Conservation (phyloP, 2,113 vertebrate genomes). For the Atrichornis clamosus region DNA sequence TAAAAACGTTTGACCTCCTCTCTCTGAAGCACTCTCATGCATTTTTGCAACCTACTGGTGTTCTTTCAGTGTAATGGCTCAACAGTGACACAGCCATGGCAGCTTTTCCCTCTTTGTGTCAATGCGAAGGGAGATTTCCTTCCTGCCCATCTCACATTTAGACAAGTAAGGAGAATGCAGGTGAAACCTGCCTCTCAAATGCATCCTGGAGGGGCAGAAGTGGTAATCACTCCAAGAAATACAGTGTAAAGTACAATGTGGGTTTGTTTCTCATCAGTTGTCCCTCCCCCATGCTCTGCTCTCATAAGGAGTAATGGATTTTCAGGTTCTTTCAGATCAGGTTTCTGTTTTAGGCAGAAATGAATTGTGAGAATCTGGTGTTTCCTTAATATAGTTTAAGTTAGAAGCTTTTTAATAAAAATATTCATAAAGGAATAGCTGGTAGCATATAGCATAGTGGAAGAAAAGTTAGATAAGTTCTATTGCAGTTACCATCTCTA, state of each 20-base stretch:
- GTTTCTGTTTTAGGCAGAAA: not conserved
- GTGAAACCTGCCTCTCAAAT: no score
- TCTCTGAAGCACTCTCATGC: not conserved
- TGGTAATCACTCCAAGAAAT: not conserved
- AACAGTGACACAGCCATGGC: no score
- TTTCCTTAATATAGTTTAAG: not conserved
- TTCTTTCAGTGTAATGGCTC: not conserved
- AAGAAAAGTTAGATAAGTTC: not conserved
- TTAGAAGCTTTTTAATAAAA: not conserved
- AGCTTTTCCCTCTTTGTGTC: not conserved
- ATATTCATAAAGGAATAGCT: not conserved
- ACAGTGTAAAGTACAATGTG: rapidly evolving
- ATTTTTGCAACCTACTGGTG: not conserved
- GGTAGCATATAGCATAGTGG: not conserved
- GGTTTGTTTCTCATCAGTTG: not conserved
- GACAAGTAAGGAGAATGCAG: not conserved
- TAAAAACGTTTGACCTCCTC: not conserved
- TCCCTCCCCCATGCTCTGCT: not conserved
- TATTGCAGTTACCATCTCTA: not conserved
- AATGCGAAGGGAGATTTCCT: not conserved
- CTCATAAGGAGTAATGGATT: not conserved
- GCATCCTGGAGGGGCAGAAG: not conserved
- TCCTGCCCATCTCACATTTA: not conserved
- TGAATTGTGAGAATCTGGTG: not conserved
- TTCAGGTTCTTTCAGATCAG: not conserved